phyloP scores from a whole-genome alignment of 1,140 invertebrate genomes.

The Ruditapes philippinarum region DNA sequence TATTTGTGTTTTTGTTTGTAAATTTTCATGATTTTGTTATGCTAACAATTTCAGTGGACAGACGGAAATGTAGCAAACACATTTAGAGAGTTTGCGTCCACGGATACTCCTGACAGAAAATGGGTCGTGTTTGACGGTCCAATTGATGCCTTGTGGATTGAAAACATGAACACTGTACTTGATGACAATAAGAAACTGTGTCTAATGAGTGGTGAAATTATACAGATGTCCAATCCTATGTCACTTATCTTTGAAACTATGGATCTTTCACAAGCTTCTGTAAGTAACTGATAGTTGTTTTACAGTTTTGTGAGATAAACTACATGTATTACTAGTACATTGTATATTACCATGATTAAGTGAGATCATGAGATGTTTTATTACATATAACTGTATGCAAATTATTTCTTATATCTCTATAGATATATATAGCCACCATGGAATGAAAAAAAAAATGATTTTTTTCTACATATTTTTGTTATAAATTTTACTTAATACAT shows the following conservation, averaged over 20 bases:
- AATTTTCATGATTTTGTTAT: too few species aligned
- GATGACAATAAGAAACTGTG: constrained; percentile 88
- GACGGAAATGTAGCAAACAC: constrained; percentile 89
- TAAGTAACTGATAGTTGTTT: constrained; percentile 72
- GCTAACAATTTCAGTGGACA: constrained; percentile 83
- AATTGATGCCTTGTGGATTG: constrained; percentile 87
- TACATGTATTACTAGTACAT: too few species aligned
- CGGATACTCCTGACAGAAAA: constrained; percentile 86
- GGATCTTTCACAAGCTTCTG: constrained; percentile 89
- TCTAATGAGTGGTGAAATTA: constrained; percentile 87
- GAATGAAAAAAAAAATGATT: too few species aligned
- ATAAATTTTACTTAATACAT: too few species aligned
- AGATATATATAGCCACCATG: too few species aligned
- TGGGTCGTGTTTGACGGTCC: constrained; percentile 88
- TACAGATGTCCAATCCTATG: constrained; percentile 87
- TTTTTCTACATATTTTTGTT: too few species aligned
- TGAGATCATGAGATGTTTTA: too few species aligned
- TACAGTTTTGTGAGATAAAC: too few species aligned
- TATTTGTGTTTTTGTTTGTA: too few species aligned
- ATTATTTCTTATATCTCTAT: too few species aligned
- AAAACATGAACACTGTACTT: constrained; percentile 88
- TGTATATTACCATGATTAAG: too few species aligned
- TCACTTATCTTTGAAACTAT: constrained; percentile 87
- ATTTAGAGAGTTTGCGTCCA: constrained; percentile 86
- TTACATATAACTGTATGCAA: too few species aligned